Conservation (phyloP, 2,888 invertebrate genomes). For the Tubulanus polymorphus region DNA sequence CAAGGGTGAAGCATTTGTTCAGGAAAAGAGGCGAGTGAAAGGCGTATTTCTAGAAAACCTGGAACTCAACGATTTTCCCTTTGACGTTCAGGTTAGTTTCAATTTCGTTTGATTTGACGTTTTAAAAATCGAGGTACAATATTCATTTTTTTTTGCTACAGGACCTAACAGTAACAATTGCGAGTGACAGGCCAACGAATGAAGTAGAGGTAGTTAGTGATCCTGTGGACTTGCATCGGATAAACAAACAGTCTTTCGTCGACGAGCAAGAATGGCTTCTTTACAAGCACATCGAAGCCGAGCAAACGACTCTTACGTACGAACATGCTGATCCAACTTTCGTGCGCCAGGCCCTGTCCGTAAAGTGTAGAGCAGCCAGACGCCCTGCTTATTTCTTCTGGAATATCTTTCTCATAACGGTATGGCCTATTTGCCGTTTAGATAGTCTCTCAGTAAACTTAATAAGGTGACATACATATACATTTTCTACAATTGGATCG, state of each 20-base stretch:
- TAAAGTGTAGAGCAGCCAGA: constrained; percentile 48
- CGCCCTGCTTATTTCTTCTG: constrained; percentile 51
- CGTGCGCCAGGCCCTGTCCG: constrained; percentile 45
- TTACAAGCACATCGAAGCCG: constrained; percentile 46
- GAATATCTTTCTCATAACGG: constrained; percentile 52
- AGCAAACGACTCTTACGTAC: constrained; percentile 41
- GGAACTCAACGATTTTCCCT: constrained; percentile 49
- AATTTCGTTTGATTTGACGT: constrained; percentile 1
- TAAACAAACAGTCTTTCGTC: constrained; percentile 46
- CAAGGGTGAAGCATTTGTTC: constrained; percentile 39
- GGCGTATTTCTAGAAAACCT: constrained; percentile 49
- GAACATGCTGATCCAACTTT: constrained; percentile 47
- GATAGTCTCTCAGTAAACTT: too few relatives aligned
- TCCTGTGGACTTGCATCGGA: constrained; percentile 40
- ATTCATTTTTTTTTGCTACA: constrained; percentile 14
- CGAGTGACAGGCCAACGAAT: constrained; percentile 36
- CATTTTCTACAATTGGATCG: too few relatives aligned
- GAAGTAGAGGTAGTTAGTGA: constrained; percentile 44
- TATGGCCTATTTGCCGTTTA: constrained; percentile 26
- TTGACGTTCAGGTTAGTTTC: constrained; percentile 47
- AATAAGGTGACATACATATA: too few relatives aligned
- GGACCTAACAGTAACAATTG: constrained; percentile 47
- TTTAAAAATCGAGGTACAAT: too few relatives aligned
- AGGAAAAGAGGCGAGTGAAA: constrained; percentile 43
- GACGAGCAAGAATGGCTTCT: constrained; percentile 51